phyloP scores from a whole-genome alignment of 2,113 vertebrate genomes.

The Podarcis raffonei region DNA sequence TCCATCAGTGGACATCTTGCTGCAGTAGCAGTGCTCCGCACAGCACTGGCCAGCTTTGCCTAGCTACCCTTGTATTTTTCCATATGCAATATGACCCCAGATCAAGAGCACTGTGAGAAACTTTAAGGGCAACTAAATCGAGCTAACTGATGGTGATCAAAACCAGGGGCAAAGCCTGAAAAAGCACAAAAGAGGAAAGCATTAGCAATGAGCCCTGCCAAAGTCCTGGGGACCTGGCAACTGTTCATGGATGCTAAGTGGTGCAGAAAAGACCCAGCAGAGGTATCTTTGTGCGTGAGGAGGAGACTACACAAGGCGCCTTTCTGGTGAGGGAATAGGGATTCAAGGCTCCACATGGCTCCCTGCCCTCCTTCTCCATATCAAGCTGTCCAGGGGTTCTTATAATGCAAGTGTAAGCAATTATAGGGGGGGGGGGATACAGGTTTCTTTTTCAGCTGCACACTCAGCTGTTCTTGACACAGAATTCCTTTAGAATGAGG shows the following conservation, averaged over 20 bases:
- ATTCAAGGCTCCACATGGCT: neutral
- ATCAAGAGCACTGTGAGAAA: neutral
- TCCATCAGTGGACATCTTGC: neutral
- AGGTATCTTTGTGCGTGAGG: too few relatives aligned
- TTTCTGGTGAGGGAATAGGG: neutral
- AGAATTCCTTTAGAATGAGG: neutral
- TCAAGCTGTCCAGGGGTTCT: neutral
- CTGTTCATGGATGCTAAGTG: neutral
- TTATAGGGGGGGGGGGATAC: neutral
- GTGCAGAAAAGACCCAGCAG: neutral
- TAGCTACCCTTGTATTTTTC: neutral
- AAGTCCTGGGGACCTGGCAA: neutral
- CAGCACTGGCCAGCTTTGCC: neutral
- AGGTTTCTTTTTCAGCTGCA: neutral
- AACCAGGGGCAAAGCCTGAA: too few relatives aligned
- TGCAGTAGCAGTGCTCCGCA: neutral
- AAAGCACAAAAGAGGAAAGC: neutral
- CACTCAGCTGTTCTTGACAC: neutral
- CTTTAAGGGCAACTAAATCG: neutral
- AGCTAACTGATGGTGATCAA: too few relatives aligned
- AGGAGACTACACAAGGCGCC: too few relatives aligned
- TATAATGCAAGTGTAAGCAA: neutral
- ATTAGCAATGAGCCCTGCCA: neutral
- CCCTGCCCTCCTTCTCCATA: neutral
- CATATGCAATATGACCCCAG: neutral